Conservation (phyloP, 2,888 invertebrate species). For the Leptinotarsa haldemani region DNA sequence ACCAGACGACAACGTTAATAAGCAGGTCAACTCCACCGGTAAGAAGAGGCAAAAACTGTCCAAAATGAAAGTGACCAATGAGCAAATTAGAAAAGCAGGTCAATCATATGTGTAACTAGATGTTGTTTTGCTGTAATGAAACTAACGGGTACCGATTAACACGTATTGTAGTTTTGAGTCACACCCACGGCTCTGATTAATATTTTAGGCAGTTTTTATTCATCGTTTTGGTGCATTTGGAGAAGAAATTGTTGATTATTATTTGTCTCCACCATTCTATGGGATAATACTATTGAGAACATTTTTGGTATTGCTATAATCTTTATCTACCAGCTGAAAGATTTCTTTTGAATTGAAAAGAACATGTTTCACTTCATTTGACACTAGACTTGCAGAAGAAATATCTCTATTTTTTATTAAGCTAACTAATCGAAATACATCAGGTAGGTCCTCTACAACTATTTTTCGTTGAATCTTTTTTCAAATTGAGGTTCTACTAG, state of each 20-base stretch:
- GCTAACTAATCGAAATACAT: no score
- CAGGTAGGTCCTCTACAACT: no score
- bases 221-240: conserved; percentile 11
- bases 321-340: no score
- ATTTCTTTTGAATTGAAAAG: no score
- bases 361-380: no score
- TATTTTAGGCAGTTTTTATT: conserved; percentile 10
- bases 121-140: conserved; percentile 66
- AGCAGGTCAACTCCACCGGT: conserved; percentile 81
- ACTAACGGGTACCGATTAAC: conserved; percentile 31
- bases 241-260: not conserved
- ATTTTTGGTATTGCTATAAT: no score
- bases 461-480: no score
- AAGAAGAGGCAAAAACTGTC: conserved; percentile 72
- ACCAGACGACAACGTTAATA: conserved; percentile 73
- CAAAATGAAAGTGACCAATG: conserved; percentile 68
- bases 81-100: conserved; percentile 68
- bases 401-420: no score
- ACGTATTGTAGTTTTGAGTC: conserved; percentile 15
- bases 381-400: no score
- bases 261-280: not conserved
- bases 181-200: conserved; percentile 12
- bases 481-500: no score
- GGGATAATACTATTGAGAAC: no score
- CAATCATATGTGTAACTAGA: conserved; percentile 65